Base-by-base conservation (phyloP, 2,113 vertebrate genomes). In the Anser brachyrhynchus region DNA sequence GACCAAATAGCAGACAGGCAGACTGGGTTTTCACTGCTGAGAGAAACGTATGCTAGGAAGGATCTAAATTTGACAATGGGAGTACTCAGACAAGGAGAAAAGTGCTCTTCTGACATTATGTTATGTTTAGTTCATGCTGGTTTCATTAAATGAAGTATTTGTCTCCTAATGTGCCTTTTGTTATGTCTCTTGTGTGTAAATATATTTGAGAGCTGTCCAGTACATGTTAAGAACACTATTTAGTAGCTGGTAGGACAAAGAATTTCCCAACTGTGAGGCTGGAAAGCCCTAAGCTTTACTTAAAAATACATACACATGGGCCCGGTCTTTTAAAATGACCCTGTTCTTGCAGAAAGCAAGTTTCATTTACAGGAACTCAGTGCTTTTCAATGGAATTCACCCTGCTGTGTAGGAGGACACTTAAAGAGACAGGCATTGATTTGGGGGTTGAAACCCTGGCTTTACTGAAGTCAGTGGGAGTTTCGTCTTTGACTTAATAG, bases 131-230 rank as follows among this genome's bases (percentile, higher is more conserved):
- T 96, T 96, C 73, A 29, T 78, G 91, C 96, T 94, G 93, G 90
- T 97, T 96, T 97, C 94, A 96, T 97, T 94, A 96, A 95, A 96
- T 73, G 66, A 94, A 87, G 72, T 83, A 91, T 98, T 97, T 95
- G 96, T 97, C 97, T 97, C 94, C 89, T 96, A 86, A 92, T 84
- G 87, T 87, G 95, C 65, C 95, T 97, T 96, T 95, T 98, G 95
- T 96, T 98, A 96, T 96, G 97, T 97, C 96, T 98, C 90, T 91
- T 55, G 65, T 33, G 39, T 73, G 94, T 96, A 97, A 93, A 97
- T 93, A 90, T 67, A 90, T 84, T 91, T 96, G 86, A 96, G 94
- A 96, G 89, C 96, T 97, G 95, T 95, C 96, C 78, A 9, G 95
- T 87, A 94, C 62, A 41, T 80, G 76, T 84, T 84, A 92, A 86